A percentile compares a stretch with the other conserved stretches of the same genome.
phyloP scores from a whole-genome alignment of 2,797 vertebrate genomes.

The Takifugu ocellatus region DNA sequence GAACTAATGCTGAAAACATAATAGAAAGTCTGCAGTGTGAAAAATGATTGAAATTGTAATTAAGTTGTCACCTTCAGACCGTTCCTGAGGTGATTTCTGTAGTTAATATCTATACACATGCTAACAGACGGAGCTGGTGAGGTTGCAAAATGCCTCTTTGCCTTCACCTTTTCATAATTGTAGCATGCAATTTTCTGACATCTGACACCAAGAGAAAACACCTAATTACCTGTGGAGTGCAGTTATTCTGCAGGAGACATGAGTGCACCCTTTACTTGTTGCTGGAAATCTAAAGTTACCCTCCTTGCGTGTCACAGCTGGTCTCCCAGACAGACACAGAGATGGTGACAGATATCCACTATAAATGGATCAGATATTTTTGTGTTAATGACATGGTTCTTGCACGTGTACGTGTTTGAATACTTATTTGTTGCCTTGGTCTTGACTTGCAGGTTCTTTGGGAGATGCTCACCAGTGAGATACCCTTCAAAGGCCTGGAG shows the following conservation, averaged over 20 bases:
- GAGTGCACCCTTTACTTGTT: neutral
- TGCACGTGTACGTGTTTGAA: neutral
- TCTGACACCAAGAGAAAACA: constrained; percentile 26
- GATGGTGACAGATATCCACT: neutral
- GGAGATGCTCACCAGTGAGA: constrained; percentile 98
- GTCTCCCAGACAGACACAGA: constrained; percentile 4
- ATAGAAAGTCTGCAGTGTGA: neutral
- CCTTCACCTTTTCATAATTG: constrained; percentile 31
- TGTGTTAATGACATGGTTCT: neutral
- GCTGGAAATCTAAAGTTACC: constrained; percentile 8
- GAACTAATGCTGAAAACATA: no score
- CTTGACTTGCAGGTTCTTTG: constrained; percentile 87
- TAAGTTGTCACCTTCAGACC: constrained; percentile 7
- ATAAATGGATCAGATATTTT: neutral
- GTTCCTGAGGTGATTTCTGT: constrained; percentile 23
- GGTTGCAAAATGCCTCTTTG: constrained; percentile 9
- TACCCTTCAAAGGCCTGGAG: constrained; percentile 99
- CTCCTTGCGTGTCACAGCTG: no score
- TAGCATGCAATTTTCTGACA: constrained; percentile 22
- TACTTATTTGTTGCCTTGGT: constrained; percentile 12
- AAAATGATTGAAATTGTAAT: constrained; percentile 29
- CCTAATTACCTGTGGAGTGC: neutral
- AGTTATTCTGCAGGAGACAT: constrained; percentile 12
- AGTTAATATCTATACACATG: constrained; percentile 29
- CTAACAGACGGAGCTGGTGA: constrained; percentile 7